A percentile compares a stretch with the other conserved stretches of the same genome.
phyloP scores from a whole-genome alignment of 92 coral and sea anemone genomes.

The Phymanthus crucifer region DNA sequence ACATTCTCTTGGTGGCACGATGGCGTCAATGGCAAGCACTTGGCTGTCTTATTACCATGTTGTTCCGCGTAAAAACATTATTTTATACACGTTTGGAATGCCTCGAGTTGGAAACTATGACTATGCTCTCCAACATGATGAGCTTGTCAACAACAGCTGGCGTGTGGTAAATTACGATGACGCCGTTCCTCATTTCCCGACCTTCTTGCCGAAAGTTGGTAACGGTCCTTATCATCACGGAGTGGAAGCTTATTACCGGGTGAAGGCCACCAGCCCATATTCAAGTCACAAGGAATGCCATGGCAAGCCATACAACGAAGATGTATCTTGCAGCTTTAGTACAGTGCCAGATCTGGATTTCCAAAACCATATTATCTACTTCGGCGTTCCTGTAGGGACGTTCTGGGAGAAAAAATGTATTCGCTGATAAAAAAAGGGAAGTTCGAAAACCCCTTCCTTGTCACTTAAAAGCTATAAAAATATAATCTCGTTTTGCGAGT shows the following conservation, averaged over 20 bases:
- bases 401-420: constrained; percentile 24
- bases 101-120: constrained; percentile 4
- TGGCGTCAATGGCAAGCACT: constrained; percentile 8
- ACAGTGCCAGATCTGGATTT: neutral
- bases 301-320: constrained; percentile 9
- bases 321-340: too few relatives aligned
- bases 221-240: constrained; percentile 55
- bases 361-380: constrained; percentile 25
- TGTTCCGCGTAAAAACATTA: constrained; percentile 30
- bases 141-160: constrained; percentile 53
- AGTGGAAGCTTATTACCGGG: constrained; percentile 34
- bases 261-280: constrained; percentile 26
- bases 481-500: too few relatives aligned
- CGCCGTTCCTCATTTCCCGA: constrained; percentile 44
- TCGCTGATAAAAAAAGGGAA: constrained; percentile 6
- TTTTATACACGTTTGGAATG: constrained; percentile 7
- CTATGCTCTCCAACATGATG: constrained; percentile 47
- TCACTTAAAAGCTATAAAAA: too few relatives aligned
- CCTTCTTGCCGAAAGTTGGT: neutral
- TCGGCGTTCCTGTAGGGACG: constrained; percentile 22
- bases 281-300: constrained; percentile 29
- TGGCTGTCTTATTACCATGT: constrained; percentile 40
- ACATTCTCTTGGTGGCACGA: constrained; percentile 54
- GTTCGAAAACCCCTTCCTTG: neutral
- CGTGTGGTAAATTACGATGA: constrained; percentile 47